Conservation (phyloP, 2,113 vertebrate species). For the Bostrychus sinensis region DNA sequence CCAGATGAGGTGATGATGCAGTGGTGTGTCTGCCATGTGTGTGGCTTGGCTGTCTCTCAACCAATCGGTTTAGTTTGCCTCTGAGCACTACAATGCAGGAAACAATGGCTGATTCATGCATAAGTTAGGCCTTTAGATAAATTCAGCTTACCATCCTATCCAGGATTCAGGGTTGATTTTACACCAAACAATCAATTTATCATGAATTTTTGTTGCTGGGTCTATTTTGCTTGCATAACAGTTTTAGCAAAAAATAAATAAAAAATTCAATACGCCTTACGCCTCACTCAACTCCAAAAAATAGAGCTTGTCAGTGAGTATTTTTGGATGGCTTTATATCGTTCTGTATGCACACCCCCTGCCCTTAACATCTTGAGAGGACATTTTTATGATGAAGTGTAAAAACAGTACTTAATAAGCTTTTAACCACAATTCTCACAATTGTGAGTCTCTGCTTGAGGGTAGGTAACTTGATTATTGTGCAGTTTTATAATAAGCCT, state of each 20-base stretch:
- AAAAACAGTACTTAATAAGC: no score
- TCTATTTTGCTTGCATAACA: constrained; percentile 38
- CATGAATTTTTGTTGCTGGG: constrained; percentile 23
- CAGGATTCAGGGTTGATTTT: background rate
- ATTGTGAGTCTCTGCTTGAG: no score
- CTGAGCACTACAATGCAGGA: constrained; percentile 19
- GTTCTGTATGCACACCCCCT: constrained; percentile 12
- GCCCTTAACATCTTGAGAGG: no score
- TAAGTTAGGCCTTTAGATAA: background rate
- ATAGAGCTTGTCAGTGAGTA: background rate
- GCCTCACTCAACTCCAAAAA: background rate
- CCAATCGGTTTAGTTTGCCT: constrained; percentile 22
- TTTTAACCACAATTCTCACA: no score
- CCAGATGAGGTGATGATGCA: constrained; percentile 61
- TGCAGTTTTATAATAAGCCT: no score
- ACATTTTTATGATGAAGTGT: no score
- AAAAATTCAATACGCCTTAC: constrained; percentile 1
- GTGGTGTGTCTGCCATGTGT: constrained; percentile 35
- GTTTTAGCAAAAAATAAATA: constrained; percentile 4
- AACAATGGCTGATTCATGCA: background rate
- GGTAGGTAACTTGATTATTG: no score
- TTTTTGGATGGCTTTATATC: constrained; percentile 19
- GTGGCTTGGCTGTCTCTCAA: constrained; percentile 27
- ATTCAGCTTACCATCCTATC: constrained; percentile 16
- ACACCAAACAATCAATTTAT: constrained; percentile 16